phyloP scores from a whole-genome alignment of 92 coral and sea anemone genomes.

The Zoanthus sociatus region DNA sequence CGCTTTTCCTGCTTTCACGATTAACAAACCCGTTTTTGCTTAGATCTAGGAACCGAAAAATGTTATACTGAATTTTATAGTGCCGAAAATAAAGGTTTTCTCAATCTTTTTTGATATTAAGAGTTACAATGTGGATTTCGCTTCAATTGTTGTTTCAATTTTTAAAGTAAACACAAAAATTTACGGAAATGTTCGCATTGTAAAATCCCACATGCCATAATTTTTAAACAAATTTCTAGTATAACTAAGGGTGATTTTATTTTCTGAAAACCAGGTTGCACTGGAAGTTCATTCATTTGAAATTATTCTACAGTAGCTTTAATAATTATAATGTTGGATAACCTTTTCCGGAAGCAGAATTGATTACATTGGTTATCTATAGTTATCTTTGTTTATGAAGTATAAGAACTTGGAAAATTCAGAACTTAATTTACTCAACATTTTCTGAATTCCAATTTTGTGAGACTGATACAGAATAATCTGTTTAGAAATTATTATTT shows the following conservation, averaged over 20 bases:
- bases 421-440: too few relatives aligned
- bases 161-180: background rate
- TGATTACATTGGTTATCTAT: background rate
- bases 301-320: background rate
- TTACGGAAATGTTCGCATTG: background rate
- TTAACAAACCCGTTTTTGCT: constrained; percentile 29
- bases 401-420: too few relatives aligned
- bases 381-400: too few relatives aligned
- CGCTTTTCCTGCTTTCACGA: constrained; percentile 49
- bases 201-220: background rate
- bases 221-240: background rate
- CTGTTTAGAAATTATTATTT: background rate
- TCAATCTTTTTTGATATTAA: background rate
- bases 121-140: background rate
- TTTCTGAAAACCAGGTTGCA: background rate
- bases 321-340: too few relatives aligned
- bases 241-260: background rate
- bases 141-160: background rate
- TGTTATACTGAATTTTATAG: background rate
- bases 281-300: background rate
- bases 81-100: background rate
- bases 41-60: constrained; percentile 4
- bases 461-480: background rate
- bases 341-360: background rate
- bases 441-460: background rate